A percentile compares a stretch with the other conserved stretches of the same genome.
These are phyloP conservation scores for Poecilia velifera DNA, from an alignment of 2,797 vertebrate species.

Conservation along the genomic window DNA sequence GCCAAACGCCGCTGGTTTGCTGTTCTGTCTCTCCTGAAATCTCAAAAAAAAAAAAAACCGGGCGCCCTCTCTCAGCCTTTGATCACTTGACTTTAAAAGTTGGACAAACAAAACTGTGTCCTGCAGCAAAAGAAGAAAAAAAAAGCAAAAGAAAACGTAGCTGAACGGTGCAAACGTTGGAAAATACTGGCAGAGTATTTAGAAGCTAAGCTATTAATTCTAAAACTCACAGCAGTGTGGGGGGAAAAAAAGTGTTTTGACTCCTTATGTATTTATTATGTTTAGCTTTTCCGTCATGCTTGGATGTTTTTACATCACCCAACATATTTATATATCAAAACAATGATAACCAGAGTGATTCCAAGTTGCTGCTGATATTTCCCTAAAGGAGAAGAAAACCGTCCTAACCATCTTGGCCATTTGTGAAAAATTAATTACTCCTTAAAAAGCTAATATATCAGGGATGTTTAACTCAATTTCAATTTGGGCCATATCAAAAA, in stretches of 20 bases:
- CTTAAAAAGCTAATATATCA: too few relatives aligned
- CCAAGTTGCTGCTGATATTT: not conserved
- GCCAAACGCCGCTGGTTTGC: constrained; percentile 42
- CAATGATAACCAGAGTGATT: not conserved
- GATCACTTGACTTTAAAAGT: constrained; percentile 15
- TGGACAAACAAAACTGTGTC: constrained; percentile 1
- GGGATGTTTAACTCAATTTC: too few relatives aligned
- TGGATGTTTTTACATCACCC: not conserved
- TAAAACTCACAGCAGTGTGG: not conserved
- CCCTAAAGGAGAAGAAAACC: not conserved
- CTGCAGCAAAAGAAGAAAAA: not conserved
- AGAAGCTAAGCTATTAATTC: not conserved
- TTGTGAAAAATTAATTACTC: not conserved
- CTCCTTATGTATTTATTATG: not conserved
- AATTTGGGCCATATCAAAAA: too few relatives aligned
- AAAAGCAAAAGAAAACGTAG: not conserved
- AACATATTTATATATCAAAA: not conserved
- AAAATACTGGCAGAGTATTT: not conserved
- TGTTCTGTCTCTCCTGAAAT: constrained; percentile 35
- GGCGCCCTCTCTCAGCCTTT: constrained; percentile 5
- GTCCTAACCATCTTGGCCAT: not conserved
- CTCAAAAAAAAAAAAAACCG: not conserved
- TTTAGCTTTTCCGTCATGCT: not conserved
- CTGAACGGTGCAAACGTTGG: not conserved
- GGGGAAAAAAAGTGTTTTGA: not conserved